A percentile compares a stretch with the other conserved stretches of the same genome.
These are phyloP conservation scores for Datnioides undecimradiatus DNA, from an alignment of 2,113 vertebrate species.

Conservation along the genomic window DNA sequence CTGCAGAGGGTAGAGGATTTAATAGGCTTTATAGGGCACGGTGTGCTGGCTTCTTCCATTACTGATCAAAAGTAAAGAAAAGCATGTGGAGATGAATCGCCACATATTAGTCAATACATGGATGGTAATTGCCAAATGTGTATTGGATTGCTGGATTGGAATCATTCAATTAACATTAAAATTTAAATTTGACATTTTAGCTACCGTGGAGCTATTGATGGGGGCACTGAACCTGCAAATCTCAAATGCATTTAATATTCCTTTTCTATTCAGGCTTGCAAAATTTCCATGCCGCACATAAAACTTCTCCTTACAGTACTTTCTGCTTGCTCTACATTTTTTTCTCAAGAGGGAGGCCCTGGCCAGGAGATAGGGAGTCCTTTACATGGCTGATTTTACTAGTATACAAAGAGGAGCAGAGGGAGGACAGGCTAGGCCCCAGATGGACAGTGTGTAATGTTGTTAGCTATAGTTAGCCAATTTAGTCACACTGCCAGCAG, in stretches of 20 bases:
- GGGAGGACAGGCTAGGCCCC: constrained; percentile 76
- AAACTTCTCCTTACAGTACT: constrained; percentile 23
- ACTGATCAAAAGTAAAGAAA: constrained; percentile 35
- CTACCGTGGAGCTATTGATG: constrained; percentile 37
- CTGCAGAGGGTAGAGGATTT: constrained; percentile 49
- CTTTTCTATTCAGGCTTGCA: constrained; percentile 17
- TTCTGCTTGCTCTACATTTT: constrained; percentile 51
- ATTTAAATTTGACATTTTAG: constrained; percentile 54
- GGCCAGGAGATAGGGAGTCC: constrained; percentile 57
- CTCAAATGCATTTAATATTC: constrained; percentile 33
- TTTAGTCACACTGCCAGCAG: constrained; percentile 80
- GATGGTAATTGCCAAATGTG: constrained; percentile 28
- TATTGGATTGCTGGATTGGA: constrained; percentile 9
- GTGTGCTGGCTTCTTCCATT: constrained; percentile 12
- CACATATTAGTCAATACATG: constrained; percentile 24
- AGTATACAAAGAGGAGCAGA: constrained; percentile 71
- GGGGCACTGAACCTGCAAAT: constrained; percentile 45
- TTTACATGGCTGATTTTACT: constrained; percentile 69
- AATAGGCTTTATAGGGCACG: constrained; percentile 45
- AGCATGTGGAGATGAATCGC: constrained; percentile 3
- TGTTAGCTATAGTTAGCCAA: constrained; percentile 85
- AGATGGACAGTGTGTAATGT: constrained; percentile 85
- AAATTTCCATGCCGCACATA: constrained; percentile 21
- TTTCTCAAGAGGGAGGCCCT: constrained; percentile 52
- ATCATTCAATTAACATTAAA: constrained; percentile 40